Base-by-base conservation (phyloP, 2,888 invertebrate genomes). In the Hemaris fuciformis region DNA sequence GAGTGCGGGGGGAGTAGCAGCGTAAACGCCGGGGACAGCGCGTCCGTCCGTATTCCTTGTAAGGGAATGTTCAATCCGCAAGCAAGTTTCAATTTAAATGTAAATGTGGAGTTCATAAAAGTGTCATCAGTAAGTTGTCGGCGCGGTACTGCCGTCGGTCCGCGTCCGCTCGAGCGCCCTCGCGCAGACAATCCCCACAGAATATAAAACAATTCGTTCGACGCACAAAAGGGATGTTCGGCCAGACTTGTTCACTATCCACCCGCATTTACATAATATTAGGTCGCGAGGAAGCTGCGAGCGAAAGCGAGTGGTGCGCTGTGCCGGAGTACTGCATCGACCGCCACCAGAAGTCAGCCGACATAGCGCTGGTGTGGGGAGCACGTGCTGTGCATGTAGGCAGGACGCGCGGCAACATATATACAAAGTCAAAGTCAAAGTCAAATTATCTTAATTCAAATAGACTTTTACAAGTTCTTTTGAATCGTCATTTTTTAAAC, bases 131-230 rank as follows among this genome's bases (percentile, higher is more conserved):
- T 72, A 71, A 74, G 48, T 48, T 48, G 74, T 64, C 66, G 67
- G 57, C 66, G 66, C 65, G 64, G 58, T 41, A n/a, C n/a, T n/a
- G n/a, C 59, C 63, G 62, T 38, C 38, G 38, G 38, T 10, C 13
- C 4, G 3, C n/a, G n/a, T 38, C n/a, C n/a, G n/a, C n/a, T n/a
- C n/a, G n/a, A n/a, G n/a, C n/a, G n/a, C n/a, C n/a, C n/a, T n/a
- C n/a, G n/a, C 41, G 59, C 5, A 45, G 58, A 65, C n/a, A n/a
- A n/a, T n/a, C n/a, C n/a, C n/a, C n/a, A 66, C 69, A 60, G 76
- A 75, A 76, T 80, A 78, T 80, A 80, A 80, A 80, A 80, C 80
- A 80, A 80, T 80, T 80, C 77, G 79, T 75, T 73, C 74, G 66
- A 62, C 72, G 73, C 73, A 79, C 78, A 80, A 78, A 77, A 76